Base-by-base conservation (phyloP, 1,140 invertebrate species). In the Chymomyza costata region DNA sequence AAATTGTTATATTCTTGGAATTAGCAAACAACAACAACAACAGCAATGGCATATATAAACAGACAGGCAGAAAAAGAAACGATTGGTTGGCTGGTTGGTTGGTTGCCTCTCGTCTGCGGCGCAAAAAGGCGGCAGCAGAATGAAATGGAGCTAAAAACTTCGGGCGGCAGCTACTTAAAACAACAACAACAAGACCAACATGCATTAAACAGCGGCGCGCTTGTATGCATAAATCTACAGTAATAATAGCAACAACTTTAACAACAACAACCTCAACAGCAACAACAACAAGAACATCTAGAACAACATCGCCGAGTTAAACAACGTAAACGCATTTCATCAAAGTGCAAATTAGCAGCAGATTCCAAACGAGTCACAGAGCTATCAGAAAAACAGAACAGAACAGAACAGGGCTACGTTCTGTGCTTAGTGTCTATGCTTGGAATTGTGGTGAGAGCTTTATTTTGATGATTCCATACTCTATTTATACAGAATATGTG, bases 1-100 rank as follows among this genome's bases (percentile, higher is more conserved):
- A 78, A 78, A 71, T 80, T 67, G 73, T 78, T 78, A 49, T 80
- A 71, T 81, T 71, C 66, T 71, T 43, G 67, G 76, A 82, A 82
- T 82, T 76, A 82, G 76, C 76, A 76, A 82, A 51, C 66, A 60
- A 49, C 53, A 57, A 41, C 39, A 66, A 32, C 43, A 61, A 41
- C 53, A 54, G 28, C 43, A 60, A 49, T 16, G 51, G 32, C 15
- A 38, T 35, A 48, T 28, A 54, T 40, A 37, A 45, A 28, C 35
- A 62, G 35, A 38, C 32, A 6, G 25, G 21, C 38, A 50, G 18
- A 44, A 21, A 55, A 40, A 45, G 7, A n/a, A 50, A 32, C 52
- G 56, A 59, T 59, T 54, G 56, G 54, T 47, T 43, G 17, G 35
- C 53, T 56, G 48, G 41, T 40, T 52, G 60, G 51, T 56, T 59